Evolutionary conservation across 2,888 invertebrate species (phyloP), one percentile per base, ranked within the genome.

Genomic region (Cephus runcator): DNA sequence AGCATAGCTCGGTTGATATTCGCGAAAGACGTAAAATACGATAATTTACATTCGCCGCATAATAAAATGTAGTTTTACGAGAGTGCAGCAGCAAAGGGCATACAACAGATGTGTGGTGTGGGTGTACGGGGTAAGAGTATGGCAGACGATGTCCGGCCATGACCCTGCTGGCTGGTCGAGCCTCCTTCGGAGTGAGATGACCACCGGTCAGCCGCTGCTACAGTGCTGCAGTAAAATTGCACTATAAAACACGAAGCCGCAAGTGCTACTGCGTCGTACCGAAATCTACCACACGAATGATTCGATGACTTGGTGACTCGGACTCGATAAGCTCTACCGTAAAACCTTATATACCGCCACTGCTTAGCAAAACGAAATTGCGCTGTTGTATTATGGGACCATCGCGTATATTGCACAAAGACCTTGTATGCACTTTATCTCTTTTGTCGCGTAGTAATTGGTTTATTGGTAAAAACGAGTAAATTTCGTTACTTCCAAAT

Each of bases 121-220:
- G 87, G 89, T 87, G 87, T 86, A 85, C 77, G 83, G 84, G 80
- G 71, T 84, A 82, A 83, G 86, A 86, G 85, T 86, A 86, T 84
- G 86, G 87, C 88, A 90, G 91, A 91, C 91, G 90, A 89, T 91
- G 91, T 90, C 90, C 91, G 90, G 90, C 91, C 91, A 83, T 91
- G 91, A 91, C 91, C 91, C 91, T 91, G 90, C 88, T 34, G 31
- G 12, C 81, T 36, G 75, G 68, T 36, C 68, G 75, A 75, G 75
- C 75, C 75, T 75, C 68, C 75, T 68, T 75, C 35, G 12, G 79
- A 80, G 77, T 80, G 78, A 77, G 69, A 79, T 34, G 34, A 34
- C 79, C 85, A 82, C 83, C 83, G 87, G 85, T 88, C 88, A 87
- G 85, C 83, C 87, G 83, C 83, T 56, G 56, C 23, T 71, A 31